Percentiles rank a stretch among this genome's conserved stretches.
phyloP scores from a whole-genome alignment of 2,888 invertebrate species.

The Stomorhina lunata region DNA sequence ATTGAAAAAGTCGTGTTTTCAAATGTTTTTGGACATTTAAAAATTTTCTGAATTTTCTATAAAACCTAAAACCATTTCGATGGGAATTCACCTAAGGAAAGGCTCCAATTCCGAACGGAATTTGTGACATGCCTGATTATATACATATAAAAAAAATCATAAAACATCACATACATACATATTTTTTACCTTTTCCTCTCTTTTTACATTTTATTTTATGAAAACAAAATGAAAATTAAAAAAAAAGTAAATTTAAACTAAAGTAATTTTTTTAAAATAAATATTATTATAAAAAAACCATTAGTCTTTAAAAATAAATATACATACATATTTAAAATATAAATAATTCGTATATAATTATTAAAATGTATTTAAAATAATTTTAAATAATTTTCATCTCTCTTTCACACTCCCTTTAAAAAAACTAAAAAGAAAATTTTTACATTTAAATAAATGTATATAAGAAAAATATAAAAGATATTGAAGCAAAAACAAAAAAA shows the following conservation, averaged over 20 bases:
- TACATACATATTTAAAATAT: background rate
- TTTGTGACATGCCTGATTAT: too few relatives aligned
- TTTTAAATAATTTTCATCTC: slow-evolving; percentile 7
- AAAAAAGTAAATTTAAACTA: slow-evolving; percentile 31
- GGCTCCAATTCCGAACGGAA: too few relatives aligned
- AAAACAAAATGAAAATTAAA: slow-evolving; percentile 21
- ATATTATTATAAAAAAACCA: background rate
- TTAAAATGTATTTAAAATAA: slow-evolving; percentile 41
- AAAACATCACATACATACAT: too few relatives aligned
- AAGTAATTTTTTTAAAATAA: slow-evolving; percentile 26
- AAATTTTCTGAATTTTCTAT: too few relatives aligned
- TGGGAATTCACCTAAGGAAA: too few relatives aligned
- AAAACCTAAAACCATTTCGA: too few relatives aligned
- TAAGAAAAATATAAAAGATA: slow-evolving; percentile 40
- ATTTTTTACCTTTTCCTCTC: background rate
- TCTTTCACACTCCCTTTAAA: slow-evolving; percentile 4
- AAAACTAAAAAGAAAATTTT: slow-evolving; percentile 19
- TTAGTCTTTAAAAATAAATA: slow-evolving; percentile 11
- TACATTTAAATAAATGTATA: slow-evolving; percentile 1
- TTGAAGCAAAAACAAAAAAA: slow-evolving; percentile 14
- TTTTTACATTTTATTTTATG: background rate
- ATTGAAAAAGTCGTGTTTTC: too few relatives aligned
- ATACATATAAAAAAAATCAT: too few relatives aligned
- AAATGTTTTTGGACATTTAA: too few relatives aligned
- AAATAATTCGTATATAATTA: background rate